Base-by-base conservation (phyloP, 1,140 invertebrate species). In the Diorhabda elongata region DNA sequence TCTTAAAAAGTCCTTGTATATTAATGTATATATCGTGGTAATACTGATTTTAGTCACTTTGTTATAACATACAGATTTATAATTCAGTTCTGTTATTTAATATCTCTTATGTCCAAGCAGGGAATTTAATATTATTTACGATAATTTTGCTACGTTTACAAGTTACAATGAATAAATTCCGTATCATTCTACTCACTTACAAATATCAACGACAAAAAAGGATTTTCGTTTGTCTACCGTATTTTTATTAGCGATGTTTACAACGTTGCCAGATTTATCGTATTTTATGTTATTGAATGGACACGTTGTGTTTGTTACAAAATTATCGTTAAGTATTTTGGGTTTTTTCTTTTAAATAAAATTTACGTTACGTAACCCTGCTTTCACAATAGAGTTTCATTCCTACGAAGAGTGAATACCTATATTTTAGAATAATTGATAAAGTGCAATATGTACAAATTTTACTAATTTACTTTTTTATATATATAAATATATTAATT, bases 371-470 rank as follows among this genome's bases (percentile, higher is more conserved):
- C 26, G 47, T 52, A 52, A 52, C 47, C 61, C 74, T 76, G 74
- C 70, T 74, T 73, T 62, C 45, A 67, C 70, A 74, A 73, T 67
- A 73, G 71, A 73, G 69, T 65, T 52, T 66, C 73, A 77, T 77
- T 77, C 76, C 77, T 77, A 76, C 70, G 67, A 69, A 66, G 73
- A 77, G 70, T 75, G 73, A 73, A 76, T 73, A 26, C 26, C 26
- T 26, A 76, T 73, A 72, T 71, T 52, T 74, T 77, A 79, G 74
- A 70, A 77, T 79, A 79, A 78, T 80, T 80, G 76, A 79, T 76
- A 78, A 79, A 78, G 81, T 82, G 81, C 81, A 82, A 82, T 82
- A 82, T 81, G 81, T 82, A 82, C 80, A 82, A 82, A 82, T 82
- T 82, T 81, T 79, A 80, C 76, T 80, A 81, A 80, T 82, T 81